phyloP scores from a whole-genome alignment of 23 tunicate species.

The Trididemnum nubilum region DNA sequence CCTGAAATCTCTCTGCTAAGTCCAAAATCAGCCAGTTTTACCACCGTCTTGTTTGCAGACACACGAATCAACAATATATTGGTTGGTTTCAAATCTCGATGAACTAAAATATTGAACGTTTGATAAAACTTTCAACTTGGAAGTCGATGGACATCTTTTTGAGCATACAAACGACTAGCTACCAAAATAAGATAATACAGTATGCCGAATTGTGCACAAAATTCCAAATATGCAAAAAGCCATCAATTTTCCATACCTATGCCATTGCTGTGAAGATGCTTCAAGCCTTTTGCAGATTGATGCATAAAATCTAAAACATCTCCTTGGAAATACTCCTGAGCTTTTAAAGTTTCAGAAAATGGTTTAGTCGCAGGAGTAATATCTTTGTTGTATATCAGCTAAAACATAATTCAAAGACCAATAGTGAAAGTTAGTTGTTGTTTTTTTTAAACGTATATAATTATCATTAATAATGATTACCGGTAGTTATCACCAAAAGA shows the following conservation, averaged over 20 bases:
- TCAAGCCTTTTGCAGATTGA: slow-evolving; percentile 22
- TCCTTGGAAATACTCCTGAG: background rate
- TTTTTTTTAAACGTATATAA: too few relatives aligned
- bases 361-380: background rate
- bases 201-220: too few relatives aligned
- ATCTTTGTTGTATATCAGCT: background rate
- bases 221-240: too few relatives aligned
- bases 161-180: too few relatives aligned
- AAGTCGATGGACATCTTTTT: too few relatives aligned
- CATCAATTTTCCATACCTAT: too few relatives aligned
- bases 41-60: background rate
- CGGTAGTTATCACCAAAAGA: too few relatives aligned
- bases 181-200: too few relatives aligned
- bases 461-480: too few relatives aligned
- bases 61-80: slow-evolving; percentile 10
- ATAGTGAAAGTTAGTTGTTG: too few relatives aligned
- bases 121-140: background rate
- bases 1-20: slow-evolving; percentile 11
- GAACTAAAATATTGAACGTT: slow-evolving; percentile 16
- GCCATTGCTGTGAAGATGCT: slow-evolving; percentile 10
- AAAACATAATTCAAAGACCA: too few relatives aligned
- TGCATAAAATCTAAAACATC: background rate
- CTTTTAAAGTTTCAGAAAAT: background rate
- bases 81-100: slow-evolving; percentile 30
- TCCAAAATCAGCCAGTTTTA: slow-evolving; percentile 48